A percentile compares a stretch with the other conserved stretches of the same genome.
Conservation (phyloP, 1,140 invertebrate genomes). For the Tigriopus japonicus region DNA sequence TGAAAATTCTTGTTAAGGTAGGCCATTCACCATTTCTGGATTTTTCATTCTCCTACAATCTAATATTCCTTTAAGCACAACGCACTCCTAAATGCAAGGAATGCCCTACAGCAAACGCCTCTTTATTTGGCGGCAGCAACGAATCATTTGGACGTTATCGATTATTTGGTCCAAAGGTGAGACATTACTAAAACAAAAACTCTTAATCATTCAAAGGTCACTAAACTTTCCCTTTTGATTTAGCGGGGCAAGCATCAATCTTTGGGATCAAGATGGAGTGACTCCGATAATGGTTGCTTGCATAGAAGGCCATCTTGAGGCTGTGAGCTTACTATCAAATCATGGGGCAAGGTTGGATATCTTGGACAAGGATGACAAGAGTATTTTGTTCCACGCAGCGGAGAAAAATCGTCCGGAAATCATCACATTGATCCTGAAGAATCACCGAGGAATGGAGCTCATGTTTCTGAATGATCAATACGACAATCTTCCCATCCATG, state of each 20-base stretch:
- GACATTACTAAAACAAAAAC: not conserved
- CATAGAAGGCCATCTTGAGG: conserved; percentile 31
- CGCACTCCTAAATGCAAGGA: not conserved
- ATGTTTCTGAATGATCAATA: conserved; percentile 27
- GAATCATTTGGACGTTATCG: not conserved
- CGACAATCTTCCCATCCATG: conserved; percentile 28
- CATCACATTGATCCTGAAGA: conserved; percentile 21
- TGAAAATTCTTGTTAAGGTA: not conserved
- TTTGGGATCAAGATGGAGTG: conserved; percentile 26
- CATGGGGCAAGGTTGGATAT: conserved; percentile 39
- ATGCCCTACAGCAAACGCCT: not conserved
- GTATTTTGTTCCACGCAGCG: conserved; percentile 23
- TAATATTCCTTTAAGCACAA: not conserved
- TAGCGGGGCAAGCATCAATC: conserved; percentile 20
- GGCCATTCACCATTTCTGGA: not conserved
- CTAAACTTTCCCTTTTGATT: not conserved
- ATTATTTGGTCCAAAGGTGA: not conserved
- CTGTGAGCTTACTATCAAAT: conserved; percentile 34
- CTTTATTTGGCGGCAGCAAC: not conserved
- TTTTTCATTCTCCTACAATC: too few species aligned
- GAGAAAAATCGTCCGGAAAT: conserved; percentile 14
- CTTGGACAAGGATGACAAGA: conserved; percentile 36
- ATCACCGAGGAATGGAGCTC: conserved; percentile 20
- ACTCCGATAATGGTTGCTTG: conserved; percentile 40
- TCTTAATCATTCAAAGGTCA: too few species aligned